These are phyloP conservation scores for Saimiri boliviensis DNA, from an alignment of 2,113 vertebrate species.

Conservation along the genomic window DNA sequence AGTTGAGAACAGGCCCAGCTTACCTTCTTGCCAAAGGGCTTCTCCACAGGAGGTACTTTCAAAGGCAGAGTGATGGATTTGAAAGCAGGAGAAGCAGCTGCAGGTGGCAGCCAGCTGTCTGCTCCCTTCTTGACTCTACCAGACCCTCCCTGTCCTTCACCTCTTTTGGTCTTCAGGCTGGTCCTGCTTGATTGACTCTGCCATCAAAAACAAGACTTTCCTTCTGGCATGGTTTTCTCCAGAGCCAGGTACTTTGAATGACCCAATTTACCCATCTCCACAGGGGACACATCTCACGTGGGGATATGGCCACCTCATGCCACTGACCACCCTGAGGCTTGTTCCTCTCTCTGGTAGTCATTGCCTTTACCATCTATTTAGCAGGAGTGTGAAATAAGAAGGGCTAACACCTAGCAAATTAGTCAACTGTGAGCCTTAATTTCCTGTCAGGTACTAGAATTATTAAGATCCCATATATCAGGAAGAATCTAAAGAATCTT, in stretches of 20 bases:
- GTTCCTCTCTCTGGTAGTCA: background rate
- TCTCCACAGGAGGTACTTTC: conserved; percentile 15
- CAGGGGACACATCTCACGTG: background rate
- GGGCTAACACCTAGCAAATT: background rate
- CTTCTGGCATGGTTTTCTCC: background rate
- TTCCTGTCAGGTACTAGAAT: background rate
- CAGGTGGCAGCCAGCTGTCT: background rate
- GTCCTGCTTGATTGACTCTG: background rate
- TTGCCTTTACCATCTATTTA: background rate
- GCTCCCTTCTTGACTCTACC: background rate
- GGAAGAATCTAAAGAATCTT: background rate
- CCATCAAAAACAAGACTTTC: background rate
- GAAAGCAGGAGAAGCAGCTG: background rate
- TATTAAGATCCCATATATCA: background rate
- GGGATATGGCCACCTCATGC: background rate
- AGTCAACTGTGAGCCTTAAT: background rate
- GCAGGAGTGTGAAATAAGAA: background rate
- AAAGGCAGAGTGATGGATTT: conserved; percentile 44
- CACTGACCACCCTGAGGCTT: background rate
- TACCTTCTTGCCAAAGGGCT: conserved; percentile 10
- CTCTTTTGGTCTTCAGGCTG: background rate
- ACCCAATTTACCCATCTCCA: background rate
- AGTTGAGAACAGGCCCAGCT: conserved; percentile 8
- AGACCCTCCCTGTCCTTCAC: background rate
- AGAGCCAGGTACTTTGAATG: background rate